Conservation (phyloP, 1,140 invertebrate genomes). For the Trachymyrmex septentrionalis region DNA sequence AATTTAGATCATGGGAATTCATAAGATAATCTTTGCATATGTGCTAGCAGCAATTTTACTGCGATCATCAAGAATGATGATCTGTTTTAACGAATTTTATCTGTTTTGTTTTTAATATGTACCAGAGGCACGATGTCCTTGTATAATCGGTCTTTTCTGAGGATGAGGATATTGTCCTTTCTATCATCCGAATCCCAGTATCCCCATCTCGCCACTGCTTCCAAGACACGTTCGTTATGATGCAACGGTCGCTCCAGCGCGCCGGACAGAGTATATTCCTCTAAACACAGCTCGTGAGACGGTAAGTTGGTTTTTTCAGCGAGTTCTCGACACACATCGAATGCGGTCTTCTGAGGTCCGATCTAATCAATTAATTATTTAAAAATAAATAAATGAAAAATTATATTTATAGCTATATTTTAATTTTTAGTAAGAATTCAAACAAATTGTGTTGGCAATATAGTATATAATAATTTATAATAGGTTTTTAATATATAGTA, state of each 20-base stretch:
- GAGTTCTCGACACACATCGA: constrained; percentile 91
- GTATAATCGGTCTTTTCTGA: constrained; percentile 88
- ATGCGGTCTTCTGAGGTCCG: constrained; percentile 91
- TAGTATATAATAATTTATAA: neutral
- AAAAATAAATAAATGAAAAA: neutral
- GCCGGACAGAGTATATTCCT: constrained; percentile 92
- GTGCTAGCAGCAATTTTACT: neutral
- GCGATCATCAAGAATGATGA: neutral
- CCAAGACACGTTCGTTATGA: constrained; percentile 91
- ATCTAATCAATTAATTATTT: constrained; percentile 86
- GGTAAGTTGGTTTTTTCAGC: constrained; percentile 88
- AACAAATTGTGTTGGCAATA: neutral
- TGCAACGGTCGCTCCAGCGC: constrained; percentile 92
- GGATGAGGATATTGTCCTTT: constrained; percentile 93
- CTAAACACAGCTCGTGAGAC: constrained; percentile 90
- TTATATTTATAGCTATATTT: neutral
- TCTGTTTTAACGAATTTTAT: neutral
- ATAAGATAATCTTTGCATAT: neutral
- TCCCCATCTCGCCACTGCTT: constrained; percentile 91
- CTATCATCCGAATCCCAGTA: constrained; percentile 94
- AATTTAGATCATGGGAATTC: constrained; percentile 47
- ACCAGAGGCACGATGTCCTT: constrained; percentile 87
- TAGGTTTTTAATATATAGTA: neutral
- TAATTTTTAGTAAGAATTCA: neutral
- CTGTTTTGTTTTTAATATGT: constrained; percentile 58